Percentiles rank a stretch among this genome's conserved stretches.
phyloP scores from a whole-genome alignment of 1,140 invertebrate species.

The Ceratosolen solmsi region DNA sequence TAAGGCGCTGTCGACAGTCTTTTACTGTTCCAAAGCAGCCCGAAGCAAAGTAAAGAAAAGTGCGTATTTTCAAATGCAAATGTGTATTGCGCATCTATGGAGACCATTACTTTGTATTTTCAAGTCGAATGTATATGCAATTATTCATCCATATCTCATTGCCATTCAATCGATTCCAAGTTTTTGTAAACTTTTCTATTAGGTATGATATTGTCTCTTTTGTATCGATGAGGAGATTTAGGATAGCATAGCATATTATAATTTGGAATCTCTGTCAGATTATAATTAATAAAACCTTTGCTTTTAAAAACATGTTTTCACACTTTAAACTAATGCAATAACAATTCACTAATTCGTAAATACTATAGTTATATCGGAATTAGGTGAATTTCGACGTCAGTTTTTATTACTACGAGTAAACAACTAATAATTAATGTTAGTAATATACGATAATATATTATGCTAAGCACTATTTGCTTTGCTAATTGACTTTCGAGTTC shows the following conservation, averaged over 20 bases:
- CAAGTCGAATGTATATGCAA: constrained; percentile 29
- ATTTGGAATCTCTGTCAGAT: too few relatives aligned
- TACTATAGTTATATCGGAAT: too few relatives aligned
- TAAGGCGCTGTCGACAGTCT: background rate
- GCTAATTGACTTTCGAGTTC: too few relatives aligned
- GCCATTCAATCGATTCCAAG: constrained; percentile 43
- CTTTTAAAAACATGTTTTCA: too few relatives aligned
- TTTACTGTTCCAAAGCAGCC: constrained; percentile 2
- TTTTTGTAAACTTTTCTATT: constrained; percentile 34
- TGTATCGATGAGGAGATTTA: background rate
- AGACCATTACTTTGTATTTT: background rate
- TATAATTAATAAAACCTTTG: too few relatives aligned
- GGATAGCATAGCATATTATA: background rate
- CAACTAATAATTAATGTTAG: too few relatives aligned
- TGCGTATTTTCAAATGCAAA: background rate
- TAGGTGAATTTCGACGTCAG: too few relatives aligned
- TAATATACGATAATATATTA: too few relatives aligned
- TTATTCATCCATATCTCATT: constrained; percentile 32
- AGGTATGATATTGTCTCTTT: constrained; percentile 9
- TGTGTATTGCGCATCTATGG: background rate
- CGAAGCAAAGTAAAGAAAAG: constrained; percentile 42
- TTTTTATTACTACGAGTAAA: too few relatives aligned
- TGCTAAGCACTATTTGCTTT: too few relatives aligned
- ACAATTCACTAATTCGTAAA: too few relatives aligned
- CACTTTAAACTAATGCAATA: too few relatives aligned